phyloP scores from a whole-genome alignment of 2,797 vertebrate species.

The Artibeus lituratus region DNA sequence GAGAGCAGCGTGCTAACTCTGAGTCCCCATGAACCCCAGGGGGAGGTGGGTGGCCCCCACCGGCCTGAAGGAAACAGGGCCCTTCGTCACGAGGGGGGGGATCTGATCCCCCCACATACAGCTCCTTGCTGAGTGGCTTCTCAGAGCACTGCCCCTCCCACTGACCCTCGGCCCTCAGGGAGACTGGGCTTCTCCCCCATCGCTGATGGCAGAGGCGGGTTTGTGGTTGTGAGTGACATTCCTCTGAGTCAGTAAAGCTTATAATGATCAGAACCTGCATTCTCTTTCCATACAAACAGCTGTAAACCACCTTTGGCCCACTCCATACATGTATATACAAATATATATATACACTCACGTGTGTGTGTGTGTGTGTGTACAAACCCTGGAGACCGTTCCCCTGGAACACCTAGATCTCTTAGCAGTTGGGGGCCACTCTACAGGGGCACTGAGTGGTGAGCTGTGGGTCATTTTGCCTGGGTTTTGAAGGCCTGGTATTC shows the following conservation, averaged over 20 bases:
- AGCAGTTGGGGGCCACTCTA: background rate
- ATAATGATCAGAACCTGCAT: background rate
- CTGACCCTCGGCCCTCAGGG: too few species aligned
- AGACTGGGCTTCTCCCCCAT: background rate
- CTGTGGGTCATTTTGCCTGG: background rate
- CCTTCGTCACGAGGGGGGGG: too few species aligned
- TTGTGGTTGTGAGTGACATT: background rate
- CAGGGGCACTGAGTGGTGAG: background rate
- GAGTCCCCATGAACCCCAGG: background rate
- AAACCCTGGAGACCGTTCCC: background rate
- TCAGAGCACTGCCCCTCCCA: background rate
- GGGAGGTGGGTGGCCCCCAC: fast-evolving
- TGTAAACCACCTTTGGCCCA: background rate
- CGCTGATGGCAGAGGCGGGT: background rate
- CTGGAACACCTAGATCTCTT: background rate
- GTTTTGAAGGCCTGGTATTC: background rate
- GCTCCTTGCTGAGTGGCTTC: background rate
- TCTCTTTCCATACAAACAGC: background rate
- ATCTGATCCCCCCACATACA: too few species aligned
- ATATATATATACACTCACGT: background rate
- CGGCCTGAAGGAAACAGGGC: fast-evolving
- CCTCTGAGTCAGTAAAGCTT: background rate
- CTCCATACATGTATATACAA: too few species aligned
- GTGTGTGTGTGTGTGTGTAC: too few species aligned
- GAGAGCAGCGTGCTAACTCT: background rate